phyloP scores from a whole-genome alignment of 64 coral and sea anemone genomes.

The Stichodactyla helianthus region DNA sequence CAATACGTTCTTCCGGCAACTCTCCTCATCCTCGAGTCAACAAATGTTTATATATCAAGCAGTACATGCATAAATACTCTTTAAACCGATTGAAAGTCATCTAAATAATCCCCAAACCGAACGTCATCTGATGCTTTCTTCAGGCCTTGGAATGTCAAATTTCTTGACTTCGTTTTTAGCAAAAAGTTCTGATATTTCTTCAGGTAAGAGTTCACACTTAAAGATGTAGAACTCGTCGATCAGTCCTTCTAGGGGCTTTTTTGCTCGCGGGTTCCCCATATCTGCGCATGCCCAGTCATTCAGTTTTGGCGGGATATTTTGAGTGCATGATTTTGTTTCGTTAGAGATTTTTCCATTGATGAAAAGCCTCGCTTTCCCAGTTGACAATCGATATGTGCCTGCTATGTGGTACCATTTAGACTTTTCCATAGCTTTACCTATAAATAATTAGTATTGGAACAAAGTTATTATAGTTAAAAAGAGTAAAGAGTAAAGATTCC shows the following conservation, averaged over 20 bases:
- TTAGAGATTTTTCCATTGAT: conserved; percentile 69
- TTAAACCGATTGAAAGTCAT: no score
- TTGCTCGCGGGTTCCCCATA: conserved; percentile 42
- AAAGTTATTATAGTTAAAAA: no score
- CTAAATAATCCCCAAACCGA: background rate
- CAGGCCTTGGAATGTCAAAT: conserved; percentile 55
- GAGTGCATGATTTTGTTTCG: conserved; percentile 14
- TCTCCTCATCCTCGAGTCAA: no score
- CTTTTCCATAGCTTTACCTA: conserved; percentile 48
- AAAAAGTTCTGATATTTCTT: conserved; percentile 85
- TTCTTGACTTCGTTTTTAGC: conserved; percentile 76
- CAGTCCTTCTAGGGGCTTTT: conserved; percentile 63
- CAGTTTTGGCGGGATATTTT: conserved; percentile 21
- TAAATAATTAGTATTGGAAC: no score
- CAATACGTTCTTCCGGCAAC: no score
- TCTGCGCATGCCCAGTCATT: conserved; percentile 68
- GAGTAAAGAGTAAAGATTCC: no score
- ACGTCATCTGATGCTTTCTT: background rate
- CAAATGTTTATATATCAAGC: no score
- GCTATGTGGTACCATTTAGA: conserved; percentile 75
- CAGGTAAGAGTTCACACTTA: conserved; percentile 70
- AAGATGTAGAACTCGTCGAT: conserved; percentile 96
- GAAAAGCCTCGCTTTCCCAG: conserved; percentile 63
- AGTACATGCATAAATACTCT: no score
- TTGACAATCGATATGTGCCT: conserved; percentile 51